phyloP scores from a whole-genome alignment of 2,113 vertebrate species.

The Lepisosteus osseus region DNA sequence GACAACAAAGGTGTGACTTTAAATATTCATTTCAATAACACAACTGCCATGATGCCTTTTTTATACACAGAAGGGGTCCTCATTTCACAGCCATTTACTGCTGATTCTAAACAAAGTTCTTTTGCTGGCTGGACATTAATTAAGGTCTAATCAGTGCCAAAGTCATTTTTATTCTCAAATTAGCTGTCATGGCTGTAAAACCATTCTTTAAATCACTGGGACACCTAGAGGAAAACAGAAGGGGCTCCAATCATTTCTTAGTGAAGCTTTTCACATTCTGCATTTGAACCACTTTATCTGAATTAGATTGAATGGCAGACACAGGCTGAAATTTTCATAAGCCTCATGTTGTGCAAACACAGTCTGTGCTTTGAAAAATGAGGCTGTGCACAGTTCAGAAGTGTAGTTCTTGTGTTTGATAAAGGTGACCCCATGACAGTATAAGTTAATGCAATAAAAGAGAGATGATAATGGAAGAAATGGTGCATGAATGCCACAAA shows the following conservation, averaged over 20 bases:
- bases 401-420: not conserved
- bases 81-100: not conserved
- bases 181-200: conserved; percentile 44
- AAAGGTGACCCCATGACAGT: conserved; percentile 14
- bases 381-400: not conserved
- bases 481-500: not conserved
- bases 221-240: conserved; percentile 28
- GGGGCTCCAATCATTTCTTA: conserved; percentile 11
- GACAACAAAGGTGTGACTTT: conserved; percentile 86
- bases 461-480: not conserved
- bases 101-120: conserved; percentile 25
- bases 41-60: not conserved
- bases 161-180: conserved; percentile 48
- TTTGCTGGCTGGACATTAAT: conserved; percentile 37
- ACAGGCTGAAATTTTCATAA: conserved; percentile 14
- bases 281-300: conserved; percentile 29
- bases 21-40: not conserved
- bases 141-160: conserved; percentile 31
- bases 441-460: not conserved
- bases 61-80: not conserved
- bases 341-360: conserved; percentile 21
- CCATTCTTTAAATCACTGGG: conserved; percentile 44
- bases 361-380: conserved; percentile 19
- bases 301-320: conserved; percentile 26
- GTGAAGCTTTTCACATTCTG: conserved; percentile 23